These are phyloP conservation scores for Neosilurus mollespiculum DNA, from an alignment of 2,797 vertebrate species.

Conservation along the genomic window DNA sequence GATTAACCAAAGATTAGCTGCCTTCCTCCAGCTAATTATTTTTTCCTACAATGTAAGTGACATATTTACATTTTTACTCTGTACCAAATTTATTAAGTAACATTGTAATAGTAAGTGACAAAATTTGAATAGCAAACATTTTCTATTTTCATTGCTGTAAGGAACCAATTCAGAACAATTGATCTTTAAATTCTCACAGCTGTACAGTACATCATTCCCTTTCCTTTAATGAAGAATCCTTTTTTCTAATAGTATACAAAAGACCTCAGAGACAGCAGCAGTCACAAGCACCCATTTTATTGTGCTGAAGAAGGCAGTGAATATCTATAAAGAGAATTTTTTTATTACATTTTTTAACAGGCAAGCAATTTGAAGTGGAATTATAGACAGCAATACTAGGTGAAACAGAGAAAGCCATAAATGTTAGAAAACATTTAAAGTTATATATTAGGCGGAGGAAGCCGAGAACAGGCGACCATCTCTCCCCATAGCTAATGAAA, in stretches of 20 bases:
- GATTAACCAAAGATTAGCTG: no score
- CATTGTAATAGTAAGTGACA: no score
- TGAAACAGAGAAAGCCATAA: constrained; percentile 76
- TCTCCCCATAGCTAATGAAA: constrained; percentile 77
- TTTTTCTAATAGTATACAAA: constrained; percentile 1
- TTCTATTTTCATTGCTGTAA: neutral
- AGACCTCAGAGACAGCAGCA: constrained; percentile 35
- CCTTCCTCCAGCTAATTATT: no score
- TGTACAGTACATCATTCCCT: neutral
- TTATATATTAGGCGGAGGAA: constrained; percentile 65
- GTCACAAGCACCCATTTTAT: constrained; percentile 77
- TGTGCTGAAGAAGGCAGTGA: constrained; percentile 90
- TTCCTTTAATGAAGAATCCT: neutral
- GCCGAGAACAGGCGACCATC: constrained; percentile 49
- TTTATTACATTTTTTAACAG: constrained; percentile 71
- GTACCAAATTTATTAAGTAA: no score
- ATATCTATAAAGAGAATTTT: constrained; percentile 84
- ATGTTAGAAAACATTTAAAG: constrained; percentile 79
- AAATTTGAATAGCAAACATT: neutral
- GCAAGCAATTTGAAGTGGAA: constrained; percentile 85
- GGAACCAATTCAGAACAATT: neutral
- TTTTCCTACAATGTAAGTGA: no score
- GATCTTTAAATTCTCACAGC: neutral
- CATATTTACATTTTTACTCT: no score
- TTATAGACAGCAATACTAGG: constrained; percentile 85